Evolutionary conservation across 2,888 invertebrate genomes (phyloP).

Genomic region (Leptopilina syphax): DNA sequence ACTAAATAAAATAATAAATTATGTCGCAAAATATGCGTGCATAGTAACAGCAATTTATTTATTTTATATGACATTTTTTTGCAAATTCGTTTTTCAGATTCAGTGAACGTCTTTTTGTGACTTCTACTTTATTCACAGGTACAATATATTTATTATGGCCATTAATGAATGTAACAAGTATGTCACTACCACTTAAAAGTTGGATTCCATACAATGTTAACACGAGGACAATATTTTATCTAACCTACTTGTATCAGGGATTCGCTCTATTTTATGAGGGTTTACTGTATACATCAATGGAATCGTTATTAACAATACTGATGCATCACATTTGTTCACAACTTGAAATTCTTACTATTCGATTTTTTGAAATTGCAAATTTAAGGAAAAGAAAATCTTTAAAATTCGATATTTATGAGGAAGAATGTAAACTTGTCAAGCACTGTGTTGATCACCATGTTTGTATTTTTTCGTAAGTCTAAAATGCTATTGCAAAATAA

Average conservation of each 20-base stretch:
- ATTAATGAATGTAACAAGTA: background rate
- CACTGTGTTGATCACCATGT: constrained; percentile 1
- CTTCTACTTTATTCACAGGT: background rate
- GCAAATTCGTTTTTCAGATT: background rate
- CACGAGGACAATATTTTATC: background rate
- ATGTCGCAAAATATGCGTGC: too few relatives aligned
- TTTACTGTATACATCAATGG: background rate
- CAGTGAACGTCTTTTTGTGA: background rate
- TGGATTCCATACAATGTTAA: background rate
- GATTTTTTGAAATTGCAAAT: background rate
- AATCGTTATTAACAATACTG: background rate
- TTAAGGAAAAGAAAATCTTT: background rate
- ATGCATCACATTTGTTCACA: constrained; percentile 15
- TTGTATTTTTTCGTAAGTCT: constrained; percentile 13
- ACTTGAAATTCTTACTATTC: constrained; percentile 2
- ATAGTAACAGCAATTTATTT: too few relatives aligned
- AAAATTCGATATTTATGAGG: background rate
- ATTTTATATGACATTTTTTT: background rate
- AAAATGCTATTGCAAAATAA: background rate
- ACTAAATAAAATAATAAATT: too few relatives aligned
- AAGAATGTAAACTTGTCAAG: background rate
- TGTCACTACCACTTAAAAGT: background rate
- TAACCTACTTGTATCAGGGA: background rate
- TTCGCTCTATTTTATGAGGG: background rate
- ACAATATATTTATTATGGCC: constrained; percentile 8